Base-by-base conservation (phyloP, 2,888 invertebrate genomes). In the Physocephala rufipes region DNA sequence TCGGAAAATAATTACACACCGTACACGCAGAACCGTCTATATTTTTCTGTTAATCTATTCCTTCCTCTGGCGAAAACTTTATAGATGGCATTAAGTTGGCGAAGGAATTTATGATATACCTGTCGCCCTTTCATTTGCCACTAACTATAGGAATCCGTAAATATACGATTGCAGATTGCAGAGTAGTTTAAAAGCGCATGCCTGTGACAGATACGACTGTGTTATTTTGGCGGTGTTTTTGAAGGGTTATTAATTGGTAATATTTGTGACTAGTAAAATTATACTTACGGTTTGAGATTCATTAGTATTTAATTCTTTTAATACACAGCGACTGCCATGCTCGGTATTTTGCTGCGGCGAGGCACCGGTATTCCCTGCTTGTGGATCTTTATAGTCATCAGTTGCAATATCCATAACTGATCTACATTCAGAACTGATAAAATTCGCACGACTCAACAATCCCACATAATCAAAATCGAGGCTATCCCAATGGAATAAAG, bases 241-340 rank as follows among this genome's bases (percentile, higher is more conserved):
- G 7, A 63, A 63, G 26, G 19, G 26, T 47, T 16, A 24, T 47
- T 12, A 16, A 5, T 30, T 49, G 28, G 19, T 15, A 59, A 19
- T 36, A 53, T 3, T n/a, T 53, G 12, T 43, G 21, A 53, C 4
- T 55, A 21, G 7, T 21, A 24, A 24, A 5, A 55, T 15, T 1
- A 5, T n/a, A 62, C 77, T 79, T 78, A 83, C 83, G 82, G 76
- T 75, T 59, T 74, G 77, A 15, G 64, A 76, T 61, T 81, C 81
- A 71, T 81, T 82, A 69, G 75, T 73, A 74, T 81, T 77, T 21
- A 81, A 71, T 70, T 82, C 82, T 73, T 80, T 82, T 7, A 78
- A 55, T 5, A 74, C 75, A 4, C 71, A 61, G 53, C 78, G 74
- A 61, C 45, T 76, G 30, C 53, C 71, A 43, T 67, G 73, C 61